Evolutionary conservation across 2,888 invertebrate genomes (phyloP).

Genomic region (Melanargia galathea): DNA sequence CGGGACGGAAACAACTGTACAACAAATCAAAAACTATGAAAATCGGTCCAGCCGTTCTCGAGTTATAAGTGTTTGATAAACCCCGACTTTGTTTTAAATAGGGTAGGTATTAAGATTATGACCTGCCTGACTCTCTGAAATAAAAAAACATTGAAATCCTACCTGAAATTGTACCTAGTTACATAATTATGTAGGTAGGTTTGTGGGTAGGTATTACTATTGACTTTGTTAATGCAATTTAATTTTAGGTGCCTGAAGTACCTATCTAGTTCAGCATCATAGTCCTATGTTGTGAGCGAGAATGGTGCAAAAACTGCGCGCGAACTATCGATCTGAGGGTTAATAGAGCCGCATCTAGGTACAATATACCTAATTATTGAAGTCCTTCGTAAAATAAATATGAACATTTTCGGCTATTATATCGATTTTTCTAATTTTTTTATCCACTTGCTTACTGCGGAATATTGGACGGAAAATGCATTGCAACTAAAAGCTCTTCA

Average conservation of each 20-base stretch:
- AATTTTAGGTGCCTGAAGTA: neutral
- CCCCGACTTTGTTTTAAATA: too few relatives aligned
- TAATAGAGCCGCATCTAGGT: neutral
- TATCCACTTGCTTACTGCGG: neutral
- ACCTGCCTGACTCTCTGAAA: too few relatives aligned
- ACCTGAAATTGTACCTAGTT: too few relatives aligned
- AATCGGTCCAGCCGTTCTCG: too few relatives aligned
- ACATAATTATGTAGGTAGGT: too few relatives aligned
- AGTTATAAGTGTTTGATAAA: too few relatives aligned
- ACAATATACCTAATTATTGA: neutral
- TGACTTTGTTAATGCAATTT: neutral
- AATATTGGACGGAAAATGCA: neutral
- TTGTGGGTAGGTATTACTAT: too few relatives aligned
- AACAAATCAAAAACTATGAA: too few relatives aligned
- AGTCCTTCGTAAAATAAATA: neutral
- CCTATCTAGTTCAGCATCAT: neutral
- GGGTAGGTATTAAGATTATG: too few relatives aligned
- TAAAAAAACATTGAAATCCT: too few relatives aligned
- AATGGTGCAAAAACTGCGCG: neutral
- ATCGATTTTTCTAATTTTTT: neutral
- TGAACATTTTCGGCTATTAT: neutral
- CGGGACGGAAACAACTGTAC: too few relatives aligned
- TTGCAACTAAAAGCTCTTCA: conserved; percentile 23
- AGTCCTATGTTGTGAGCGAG: neutral
- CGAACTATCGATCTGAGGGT: neutral